These are phyloP conservation scores for Bombycilla garrulus DNA, from an alignment of 2,113 vertebrate species.

Conservation along the genomic window DNA sequence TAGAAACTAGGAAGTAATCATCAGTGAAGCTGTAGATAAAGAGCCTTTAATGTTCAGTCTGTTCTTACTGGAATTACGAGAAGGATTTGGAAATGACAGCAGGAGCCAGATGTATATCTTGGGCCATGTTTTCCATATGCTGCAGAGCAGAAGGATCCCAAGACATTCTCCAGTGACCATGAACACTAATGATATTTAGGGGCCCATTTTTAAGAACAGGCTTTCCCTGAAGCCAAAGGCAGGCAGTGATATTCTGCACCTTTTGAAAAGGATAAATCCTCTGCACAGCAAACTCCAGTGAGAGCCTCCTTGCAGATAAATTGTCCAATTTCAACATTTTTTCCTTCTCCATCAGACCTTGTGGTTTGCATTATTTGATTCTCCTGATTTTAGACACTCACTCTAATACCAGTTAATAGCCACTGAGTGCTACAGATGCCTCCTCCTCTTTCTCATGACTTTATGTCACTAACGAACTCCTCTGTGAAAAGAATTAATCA, in stretches of 20 bases:
- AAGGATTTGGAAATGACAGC: background rate
- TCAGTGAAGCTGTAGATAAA: background rate
- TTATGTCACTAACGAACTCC: constrained; percentile 13
- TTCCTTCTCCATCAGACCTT: background rate
- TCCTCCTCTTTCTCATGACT: constrained; percentile 4
- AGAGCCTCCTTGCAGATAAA: background rate
- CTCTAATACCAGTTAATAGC: background rate
- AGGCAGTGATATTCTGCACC: background rate
- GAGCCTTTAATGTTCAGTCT: background rate
- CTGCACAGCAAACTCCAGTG: background rate
- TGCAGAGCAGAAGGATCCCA: background rate
- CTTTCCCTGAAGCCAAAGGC: background rate
- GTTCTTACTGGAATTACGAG: background rate
- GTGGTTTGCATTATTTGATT: background rate
- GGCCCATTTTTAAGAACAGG: background rate
- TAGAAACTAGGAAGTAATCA: background rate
- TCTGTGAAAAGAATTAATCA: constrained; percentile 13
- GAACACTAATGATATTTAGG: background rate
- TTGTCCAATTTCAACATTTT: background rate
- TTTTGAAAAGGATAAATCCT: background rate
- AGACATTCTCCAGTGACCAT: background rate
- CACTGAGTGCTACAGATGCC: background rate
- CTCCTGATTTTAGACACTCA: background rate
- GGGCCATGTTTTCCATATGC: background rate
- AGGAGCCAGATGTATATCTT: background rate